These are phyloP conservation scores for Volucella inflata DNA, from an alignment of 2,888 invertebrate species.

Conservation along the genomic window DNA sequence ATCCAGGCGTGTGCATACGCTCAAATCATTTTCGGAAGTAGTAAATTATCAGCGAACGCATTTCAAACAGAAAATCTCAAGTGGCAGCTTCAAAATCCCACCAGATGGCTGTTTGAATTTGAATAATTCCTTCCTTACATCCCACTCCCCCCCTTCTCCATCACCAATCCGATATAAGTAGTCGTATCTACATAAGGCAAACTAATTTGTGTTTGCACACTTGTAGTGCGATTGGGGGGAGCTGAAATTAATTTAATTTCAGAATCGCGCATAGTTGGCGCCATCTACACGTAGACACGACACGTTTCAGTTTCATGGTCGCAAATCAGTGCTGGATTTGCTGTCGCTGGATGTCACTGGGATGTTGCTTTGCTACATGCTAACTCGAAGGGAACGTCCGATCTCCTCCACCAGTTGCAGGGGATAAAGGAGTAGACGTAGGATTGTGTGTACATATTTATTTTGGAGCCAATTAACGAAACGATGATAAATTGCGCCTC, in stretches of 20 bases:
- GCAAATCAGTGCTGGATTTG: constrained; percentile 29
- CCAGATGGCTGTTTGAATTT: constrained; percentile 48
- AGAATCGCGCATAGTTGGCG: constrained; percentile 54
- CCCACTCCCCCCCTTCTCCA: too few relatives aligned
- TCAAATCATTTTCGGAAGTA: constrained; percentile 44
- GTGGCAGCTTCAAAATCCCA: constrained; percentile 55
- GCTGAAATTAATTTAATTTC: constrained; percentile 62
- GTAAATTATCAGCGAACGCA: neutral
- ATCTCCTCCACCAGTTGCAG: neutral
- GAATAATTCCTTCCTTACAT: too few relatives aligned
- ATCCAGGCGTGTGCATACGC: constrained; percentile 66
- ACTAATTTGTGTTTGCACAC: constrained; percentile 2
- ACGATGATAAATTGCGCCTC: constrained; percentile 65
- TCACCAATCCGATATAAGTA: too few relatives aligned
- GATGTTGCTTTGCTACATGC: neutral
- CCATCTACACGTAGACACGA: constrained; percentile 51
- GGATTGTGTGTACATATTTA: constrained; percentile 48
- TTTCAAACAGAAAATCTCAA: constrained; percentile 49
- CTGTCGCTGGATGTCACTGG: neutral
- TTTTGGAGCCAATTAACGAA: constrained; percentile 68
- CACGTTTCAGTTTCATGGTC: constrained; percentile 63
- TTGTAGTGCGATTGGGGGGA: constrained; percentile 13
- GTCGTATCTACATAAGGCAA: constrained; percentile 28
- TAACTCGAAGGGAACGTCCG: neutral
- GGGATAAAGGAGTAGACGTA: constrained; percentile 10